Conservation (phyloP, 2,113 vertebrate species). For the Megalops atlanticus region DNA sequence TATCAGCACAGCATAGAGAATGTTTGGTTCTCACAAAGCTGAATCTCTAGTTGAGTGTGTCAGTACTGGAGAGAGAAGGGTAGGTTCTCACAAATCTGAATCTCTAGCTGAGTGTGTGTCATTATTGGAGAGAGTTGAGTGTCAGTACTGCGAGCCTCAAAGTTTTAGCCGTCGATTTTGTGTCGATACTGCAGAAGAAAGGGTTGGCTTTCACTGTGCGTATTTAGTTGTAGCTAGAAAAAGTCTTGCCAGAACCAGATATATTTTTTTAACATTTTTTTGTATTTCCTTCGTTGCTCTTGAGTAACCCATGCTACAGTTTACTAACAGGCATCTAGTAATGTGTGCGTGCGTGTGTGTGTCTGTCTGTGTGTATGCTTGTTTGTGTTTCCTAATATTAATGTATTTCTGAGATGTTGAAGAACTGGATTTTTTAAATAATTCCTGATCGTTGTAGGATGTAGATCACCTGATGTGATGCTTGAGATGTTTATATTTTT, state of each 20-base stretch:
- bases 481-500: neutral
- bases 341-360: conserved; percentile 20
- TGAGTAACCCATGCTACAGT: neutral
- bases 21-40: no score
- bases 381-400: conserved; percentile 26
- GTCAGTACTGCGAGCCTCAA: no score
- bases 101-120: no score
- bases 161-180: no score
- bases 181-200: no score
- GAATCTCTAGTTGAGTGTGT: neutral
- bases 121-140: no score
- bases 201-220: no score
- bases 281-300: neutral
- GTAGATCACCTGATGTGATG: conserved; percentile 27
- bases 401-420: conserved; percentile 23
- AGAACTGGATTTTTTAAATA: conserved; percentile 21
- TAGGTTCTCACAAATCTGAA: no score
- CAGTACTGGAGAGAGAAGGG: neutral
- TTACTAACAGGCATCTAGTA: neutral
- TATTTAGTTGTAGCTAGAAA: no score
- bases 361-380: conserved; percentile 13
- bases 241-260: no score
- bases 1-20: neutral
- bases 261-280: neutral
- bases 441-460: conserved; percentile 15